phyloP scores from a whole-genome alignment of 2,113 vertebrate genomes.

The Dasyprocta punctata region DNA sequence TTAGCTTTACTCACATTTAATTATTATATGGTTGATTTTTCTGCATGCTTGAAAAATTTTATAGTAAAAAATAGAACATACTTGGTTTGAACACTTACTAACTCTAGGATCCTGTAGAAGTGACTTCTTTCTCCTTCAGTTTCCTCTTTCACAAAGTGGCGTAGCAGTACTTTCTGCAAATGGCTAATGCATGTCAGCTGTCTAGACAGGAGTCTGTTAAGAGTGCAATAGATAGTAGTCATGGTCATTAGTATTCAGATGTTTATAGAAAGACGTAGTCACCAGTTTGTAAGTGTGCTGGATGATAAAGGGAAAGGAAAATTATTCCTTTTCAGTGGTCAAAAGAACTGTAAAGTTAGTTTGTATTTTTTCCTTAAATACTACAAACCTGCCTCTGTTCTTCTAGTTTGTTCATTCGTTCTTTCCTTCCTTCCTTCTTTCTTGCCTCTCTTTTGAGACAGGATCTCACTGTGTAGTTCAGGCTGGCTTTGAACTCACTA shows the following conservation, averaged over 20 bases:
- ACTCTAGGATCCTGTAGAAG: not conserved
- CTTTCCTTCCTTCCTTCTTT: not conserved
- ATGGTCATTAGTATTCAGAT: slow-evolving; percentile 33
- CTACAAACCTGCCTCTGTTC: not conserved
- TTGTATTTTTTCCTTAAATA: slow-evolving; percentile 4
- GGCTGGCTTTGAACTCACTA: not conserved
- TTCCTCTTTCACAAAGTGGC: slow-evolving; percentile 30
- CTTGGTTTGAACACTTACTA: not conserved
- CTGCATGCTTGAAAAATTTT: slow-evolving; percentile 26
- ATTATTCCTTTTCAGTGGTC: slow-evolving; percentile 28
- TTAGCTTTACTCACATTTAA: not conserved
- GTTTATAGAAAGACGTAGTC: not conserved
- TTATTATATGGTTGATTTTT: slow-evolving; percentile 24
- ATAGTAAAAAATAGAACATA: slow-evolving; percentile 1
- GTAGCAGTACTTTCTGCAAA: not conserved
- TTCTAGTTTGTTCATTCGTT: slow-evolving; percentile 45
- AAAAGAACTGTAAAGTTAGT: slow-evolving; percentile 19
- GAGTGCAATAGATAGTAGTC: not conserved
- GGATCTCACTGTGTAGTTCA: not conserved
- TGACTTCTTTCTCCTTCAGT: slow-evolving; percentile 1
- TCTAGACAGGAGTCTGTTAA: not conserved
- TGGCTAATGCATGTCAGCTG: not conserved
- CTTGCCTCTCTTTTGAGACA: not conserved
- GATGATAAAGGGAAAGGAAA: slow-evolving; percentile 14
- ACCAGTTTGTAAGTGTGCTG: not conserved